Percentiles rank a stretch among this genome's conserved stretches.
Conservation (phyloP, 2,797 vertebrate species). For the Schizopygopsis malacanthus region DNA sequence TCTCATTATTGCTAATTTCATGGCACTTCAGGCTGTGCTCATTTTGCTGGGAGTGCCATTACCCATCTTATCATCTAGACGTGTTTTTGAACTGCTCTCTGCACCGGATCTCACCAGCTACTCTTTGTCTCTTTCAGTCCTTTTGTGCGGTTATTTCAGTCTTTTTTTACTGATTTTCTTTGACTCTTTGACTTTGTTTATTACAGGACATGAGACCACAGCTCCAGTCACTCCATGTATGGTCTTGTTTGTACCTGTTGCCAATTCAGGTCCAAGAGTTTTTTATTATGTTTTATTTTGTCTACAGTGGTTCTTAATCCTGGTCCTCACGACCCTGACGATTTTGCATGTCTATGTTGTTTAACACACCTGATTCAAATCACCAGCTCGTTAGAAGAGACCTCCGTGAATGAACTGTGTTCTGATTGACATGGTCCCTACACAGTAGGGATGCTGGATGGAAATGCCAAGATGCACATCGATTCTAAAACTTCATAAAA, state of each 20-base stretch:
- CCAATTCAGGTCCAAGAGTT: neutral
- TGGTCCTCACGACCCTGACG: neutral
- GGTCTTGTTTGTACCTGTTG: neutral
- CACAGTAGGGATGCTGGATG: no score
- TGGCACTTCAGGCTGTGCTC: conserved; percentile 40
- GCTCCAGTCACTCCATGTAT: neutral
- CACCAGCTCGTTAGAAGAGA: no score
- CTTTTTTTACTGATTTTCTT: neutral
- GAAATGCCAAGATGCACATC: no score
- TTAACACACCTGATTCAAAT: no score
- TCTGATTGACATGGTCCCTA: no score
- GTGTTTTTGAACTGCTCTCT: conserved; percentile 12
- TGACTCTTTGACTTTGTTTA: neutral
- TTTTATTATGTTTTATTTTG: neutral
- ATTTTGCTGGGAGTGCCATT: conserved; percentile 43
- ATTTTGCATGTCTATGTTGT: no score
- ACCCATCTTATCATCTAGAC: conserved; percentile 29
- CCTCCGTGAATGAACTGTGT: no score
- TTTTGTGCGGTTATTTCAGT: neutral
- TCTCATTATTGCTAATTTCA: conserved; percentile 66
- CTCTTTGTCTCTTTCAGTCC: neutral
- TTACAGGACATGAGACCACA: neutral
- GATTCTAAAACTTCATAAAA: no score
- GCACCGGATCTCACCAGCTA: neutral
- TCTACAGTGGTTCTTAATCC: neutral